Evolutionary conservation across 2,888 invertebrate genomes (phyloP).

Genomic region (Cantharis flavilabris): DNA sequence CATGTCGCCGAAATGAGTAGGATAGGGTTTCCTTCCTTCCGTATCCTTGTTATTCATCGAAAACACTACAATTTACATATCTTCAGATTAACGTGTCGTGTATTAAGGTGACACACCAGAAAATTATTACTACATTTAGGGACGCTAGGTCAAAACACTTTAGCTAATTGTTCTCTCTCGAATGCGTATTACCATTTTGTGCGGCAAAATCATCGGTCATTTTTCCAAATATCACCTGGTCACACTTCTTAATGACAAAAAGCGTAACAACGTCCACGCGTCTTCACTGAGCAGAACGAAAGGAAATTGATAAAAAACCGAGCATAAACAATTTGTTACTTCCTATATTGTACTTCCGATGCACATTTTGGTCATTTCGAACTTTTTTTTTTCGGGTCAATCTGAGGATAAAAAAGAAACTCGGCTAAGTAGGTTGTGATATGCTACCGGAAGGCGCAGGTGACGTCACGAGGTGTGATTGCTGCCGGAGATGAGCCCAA

Average conservation of each 20-base stretch:
- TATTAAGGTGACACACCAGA: slow-evolving; percentile 26
- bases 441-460: slow-evolving; percentile 44
- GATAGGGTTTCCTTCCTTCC: slow-evolving; percentile 52
- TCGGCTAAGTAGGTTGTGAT: slow-evolving; percentile 19
- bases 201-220: background rate
- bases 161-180: background rate
- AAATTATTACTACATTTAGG: background rate
- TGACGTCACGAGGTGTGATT: slow-evolving; percentile 51
- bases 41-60: slow-evolving; percentile 42
- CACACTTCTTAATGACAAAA: background rate
- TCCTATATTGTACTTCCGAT: background rate
- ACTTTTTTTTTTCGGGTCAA: background rate
- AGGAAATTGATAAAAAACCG: background rate
- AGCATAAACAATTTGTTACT: slow-evolving; percentile 6
- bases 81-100: slow-evolving; percentile 31
- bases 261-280: background rate
- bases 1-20: slow-evolving; percentile 48
- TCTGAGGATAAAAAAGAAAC: background rate
- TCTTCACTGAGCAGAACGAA: background rate
- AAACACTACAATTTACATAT: slow-evolving; percentile 40
- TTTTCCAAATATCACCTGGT: background rate
- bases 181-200: background rate
- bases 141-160: background rate
- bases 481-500: slow-evolving; percentile 53
- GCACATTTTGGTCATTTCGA: background rate